phyloP scores from a whole-genome alignment of 2,888 invertebrate genomes.

The Caenorhabditis angaria region DNA sequence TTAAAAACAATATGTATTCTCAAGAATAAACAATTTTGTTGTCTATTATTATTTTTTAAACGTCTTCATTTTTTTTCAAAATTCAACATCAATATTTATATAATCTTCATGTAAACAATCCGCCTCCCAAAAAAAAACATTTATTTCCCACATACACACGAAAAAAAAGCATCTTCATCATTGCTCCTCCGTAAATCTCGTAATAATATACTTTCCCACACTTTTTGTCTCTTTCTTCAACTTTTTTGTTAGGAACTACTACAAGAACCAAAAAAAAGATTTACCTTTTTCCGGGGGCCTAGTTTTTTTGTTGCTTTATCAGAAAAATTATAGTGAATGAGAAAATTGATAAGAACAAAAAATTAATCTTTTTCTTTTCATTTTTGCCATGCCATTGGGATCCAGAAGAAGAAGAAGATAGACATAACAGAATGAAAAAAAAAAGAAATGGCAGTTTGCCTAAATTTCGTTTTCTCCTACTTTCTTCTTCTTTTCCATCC shows the following conservation, averaged over 20 bases:
- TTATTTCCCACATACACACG: no score
- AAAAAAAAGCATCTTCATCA: neutral
- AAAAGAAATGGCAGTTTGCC: neutral
- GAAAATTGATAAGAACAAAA: neutral
- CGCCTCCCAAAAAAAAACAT: neutral
- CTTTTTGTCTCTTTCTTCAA: neutral
- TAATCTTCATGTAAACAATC: neutral
- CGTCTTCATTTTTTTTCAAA: no score
- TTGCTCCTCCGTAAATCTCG: neutral
- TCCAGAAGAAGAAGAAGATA: neutral
- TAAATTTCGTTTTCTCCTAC: neutral
- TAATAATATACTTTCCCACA: conserved; percentile 4
- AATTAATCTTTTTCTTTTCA: conserved; percentile 1
- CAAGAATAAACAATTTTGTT: no score
- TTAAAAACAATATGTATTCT: no score
- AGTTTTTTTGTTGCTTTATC: neutral
- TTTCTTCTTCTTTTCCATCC: no score
- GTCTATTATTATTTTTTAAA: no score
- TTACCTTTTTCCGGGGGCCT: neutral
- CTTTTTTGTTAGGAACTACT: no score
- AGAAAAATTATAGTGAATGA: neutral
- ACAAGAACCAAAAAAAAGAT: neutral
- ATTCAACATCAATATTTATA: no score
- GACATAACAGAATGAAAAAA: neutral
- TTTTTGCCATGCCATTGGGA: neutral